Conservation (phyloP, 2,888 invertebrate genomes). For the Drosophila birchii region DNA sequence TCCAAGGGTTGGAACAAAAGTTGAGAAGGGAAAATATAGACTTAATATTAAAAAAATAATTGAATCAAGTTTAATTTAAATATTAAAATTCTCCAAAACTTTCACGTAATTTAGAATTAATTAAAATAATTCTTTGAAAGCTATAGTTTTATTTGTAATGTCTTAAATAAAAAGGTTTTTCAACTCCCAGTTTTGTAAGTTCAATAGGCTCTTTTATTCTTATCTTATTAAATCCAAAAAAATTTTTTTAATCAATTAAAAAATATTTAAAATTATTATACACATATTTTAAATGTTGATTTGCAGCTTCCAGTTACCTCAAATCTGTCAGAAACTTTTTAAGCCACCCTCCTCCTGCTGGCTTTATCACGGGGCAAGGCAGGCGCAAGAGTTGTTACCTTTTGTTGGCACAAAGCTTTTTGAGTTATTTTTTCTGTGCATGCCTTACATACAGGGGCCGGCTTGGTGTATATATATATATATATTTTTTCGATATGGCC, state of each 20-base stretch:
- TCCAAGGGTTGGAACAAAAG: conserved; percentile 55
- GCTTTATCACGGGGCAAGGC: conserved; percentile 51
- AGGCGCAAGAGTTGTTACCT: conserved; percentile 61
- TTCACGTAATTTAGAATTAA: background rate
- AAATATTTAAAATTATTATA: background rate
- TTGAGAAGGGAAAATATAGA: conserved; percentile 12
- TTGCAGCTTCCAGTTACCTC: background rate
- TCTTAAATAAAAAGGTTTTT: background rate
- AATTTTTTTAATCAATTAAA: background rate
- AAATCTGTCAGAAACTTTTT: conserved; percentile 32
- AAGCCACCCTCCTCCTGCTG: conserved; percentile 25
- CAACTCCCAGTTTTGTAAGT: background rate
- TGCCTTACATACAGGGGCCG: conserved; percentile 50
- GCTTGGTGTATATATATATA: background rate
- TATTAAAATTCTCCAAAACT: background rate
- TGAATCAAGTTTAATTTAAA: background rate
- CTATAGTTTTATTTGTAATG: background rate
- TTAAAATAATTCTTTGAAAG: background rate
- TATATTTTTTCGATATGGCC: conserved; percentile 54
- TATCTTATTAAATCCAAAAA: too few relatives aligned
- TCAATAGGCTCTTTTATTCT: background rate
- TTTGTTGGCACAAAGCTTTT: conserved; percentile 73
- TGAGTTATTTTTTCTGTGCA: conserved; percentile 75
- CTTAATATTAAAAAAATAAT: background rate
- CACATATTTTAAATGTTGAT: background rate